These are phyloP conservation scores for Vidua chalybeata DNA, from an alignment of 2,113 vertebrate species.

Conservation along the genomic window DNA sequence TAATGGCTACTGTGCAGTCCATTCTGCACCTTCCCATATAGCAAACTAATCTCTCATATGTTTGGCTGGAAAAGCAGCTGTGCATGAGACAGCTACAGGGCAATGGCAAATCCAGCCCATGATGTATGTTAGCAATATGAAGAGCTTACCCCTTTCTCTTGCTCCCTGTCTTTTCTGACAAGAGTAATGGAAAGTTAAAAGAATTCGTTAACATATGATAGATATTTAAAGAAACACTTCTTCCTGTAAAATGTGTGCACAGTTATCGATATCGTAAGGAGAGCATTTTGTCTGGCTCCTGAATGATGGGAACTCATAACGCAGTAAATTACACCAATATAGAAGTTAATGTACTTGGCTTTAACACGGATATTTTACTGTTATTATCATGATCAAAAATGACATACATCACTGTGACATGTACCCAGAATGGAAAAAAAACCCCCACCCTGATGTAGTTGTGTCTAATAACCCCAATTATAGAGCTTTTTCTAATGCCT, in stretches of 20 bases:
- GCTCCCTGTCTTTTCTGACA: not conserved
- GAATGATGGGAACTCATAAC: slow-evolving; percentile 19
- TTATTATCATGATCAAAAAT: slow-evolving; percentile 46
- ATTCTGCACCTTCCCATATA: not conserved
- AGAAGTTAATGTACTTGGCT: slow-evolving; percentile 59
- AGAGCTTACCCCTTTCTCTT: not conserved
- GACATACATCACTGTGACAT: slow-evolving; percentile 37
- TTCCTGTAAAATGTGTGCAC: slow-evolving; percentile 23
- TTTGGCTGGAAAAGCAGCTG: not conserved
- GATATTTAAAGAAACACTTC: slow-evolving; percentile 53
- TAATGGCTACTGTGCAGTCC: not conserved
- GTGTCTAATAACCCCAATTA: slow-evolving; percentile 52
- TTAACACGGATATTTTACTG: slow-evolving; percentile 36
- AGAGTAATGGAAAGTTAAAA: slow-evolving; percentile 45
- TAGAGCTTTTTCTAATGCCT: slow-evolving; percentile 40
- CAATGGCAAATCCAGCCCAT: not conserved
- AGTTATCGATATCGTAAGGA: not conserved
- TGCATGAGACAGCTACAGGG: not conserved
- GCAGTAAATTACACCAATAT: slow-evolving; percentile 37
- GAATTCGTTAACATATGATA: slow-evolving; percentile 27
- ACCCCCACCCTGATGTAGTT: not conserved
- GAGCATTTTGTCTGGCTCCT: slow-evolving; percentile 31
- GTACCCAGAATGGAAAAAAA: slow-evolving; percentile 13
- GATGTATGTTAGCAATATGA: not conserved
- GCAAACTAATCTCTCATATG: not conserved